Evolutionary conservation across 2,797 vertebrate genomes (phyloP).

Genomic region (Labroides dimidiatus): DNA sequence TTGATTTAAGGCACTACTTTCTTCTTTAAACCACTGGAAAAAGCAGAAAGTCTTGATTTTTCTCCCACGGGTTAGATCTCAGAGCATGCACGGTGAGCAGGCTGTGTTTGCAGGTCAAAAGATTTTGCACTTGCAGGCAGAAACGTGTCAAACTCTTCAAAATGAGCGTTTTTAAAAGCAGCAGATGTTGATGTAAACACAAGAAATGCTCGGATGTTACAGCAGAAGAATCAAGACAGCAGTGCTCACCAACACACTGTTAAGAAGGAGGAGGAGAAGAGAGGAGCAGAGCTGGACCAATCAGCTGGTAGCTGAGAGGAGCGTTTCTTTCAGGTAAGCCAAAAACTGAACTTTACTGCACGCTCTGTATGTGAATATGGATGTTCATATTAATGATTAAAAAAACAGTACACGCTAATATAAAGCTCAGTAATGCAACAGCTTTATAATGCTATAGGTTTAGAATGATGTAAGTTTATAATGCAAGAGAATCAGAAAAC

Average conservation of each 20-base stretch:
- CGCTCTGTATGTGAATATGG: background rate
- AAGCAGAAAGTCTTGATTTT: too few relatives aligned
- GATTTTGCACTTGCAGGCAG: background rate
- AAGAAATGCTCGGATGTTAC: background rate
- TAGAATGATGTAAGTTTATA: too few relatives aligned
- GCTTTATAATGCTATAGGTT: too few relatives aligned
- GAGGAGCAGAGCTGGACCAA: background rate
- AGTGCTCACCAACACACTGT: background rate
- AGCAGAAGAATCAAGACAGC: background rate
- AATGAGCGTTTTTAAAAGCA: background rate
- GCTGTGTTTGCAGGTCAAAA: background rate
- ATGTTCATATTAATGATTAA: too few relatives aligned
- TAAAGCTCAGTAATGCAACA: too few relatives aligned
- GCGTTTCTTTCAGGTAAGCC: background rate
- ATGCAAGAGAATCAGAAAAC: too few relatives aligned
- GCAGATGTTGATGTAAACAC: background rate
- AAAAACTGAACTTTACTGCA: background rate
- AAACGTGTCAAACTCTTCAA: background rate
- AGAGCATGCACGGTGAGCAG: too few relatives aligned
- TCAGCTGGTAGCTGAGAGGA: background rate
- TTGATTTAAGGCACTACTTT: background rate
- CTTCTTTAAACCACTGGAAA: too few relatives aligned
- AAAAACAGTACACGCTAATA: too few relatives aligned
- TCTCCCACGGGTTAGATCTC: too few relatives aligned
- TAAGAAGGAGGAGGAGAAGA: background rate